Base-by-base conservation (phyloP, 2,113 vertebrate genomes). In the Cyanistes caeruleus region DNA sequence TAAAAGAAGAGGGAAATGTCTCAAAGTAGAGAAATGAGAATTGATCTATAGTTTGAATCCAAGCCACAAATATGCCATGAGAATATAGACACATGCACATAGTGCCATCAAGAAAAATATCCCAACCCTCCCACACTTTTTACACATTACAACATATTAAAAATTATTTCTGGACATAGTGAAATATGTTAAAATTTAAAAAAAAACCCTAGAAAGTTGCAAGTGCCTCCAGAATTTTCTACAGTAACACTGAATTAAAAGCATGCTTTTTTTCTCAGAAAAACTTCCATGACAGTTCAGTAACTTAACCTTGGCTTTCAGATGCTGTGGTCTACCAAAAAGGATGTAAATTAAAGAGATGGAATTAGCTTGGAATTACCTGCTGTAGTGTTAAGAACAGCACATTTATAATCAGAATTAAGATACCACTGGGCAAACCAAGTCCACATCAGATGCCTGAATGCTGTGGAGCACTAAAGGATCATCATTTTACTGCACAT, bases 21-120 rank as follows among this genome's bases (percentile, higher is more conserved):
- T 96, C 13, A 2, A 95, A 90, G 41, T 5, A 62, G 49, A 84
- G 79, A 94, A 94, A 92, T 24, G 35, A 94, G 72, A 95, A 92
- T 24, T 83, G 95, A 92, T 96, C 91, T 93, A 95, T 95, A 91
- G 89, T 87, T 97, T 97, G 91, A 97, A 95, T 92, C 60, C 89
- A 90, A 97, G 95, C 94, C 95, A 97, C 89, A 89, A 91, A 96
- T 92, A 95, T 95, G 94, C 73, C 93, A 93, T 59, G 58, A 92
- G 86, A 96, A 91, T 77, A 77, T 24, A 95, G 94, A 95, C 91
- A 97, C 84, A 95, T 84, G 81, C 91, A 94, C 91, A 84, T 12
- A 82, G 96, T 94, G 89, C 77, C 89, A 91, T 92, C 91, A 89
- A 87, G 74, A 82, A 94, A 95, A 96, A 92, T 93, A 95, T 95